Evolutionary conservation across 2,113 vertebrate species (phyloP).

Genomic region (Leptosomus discolor): DNA sequence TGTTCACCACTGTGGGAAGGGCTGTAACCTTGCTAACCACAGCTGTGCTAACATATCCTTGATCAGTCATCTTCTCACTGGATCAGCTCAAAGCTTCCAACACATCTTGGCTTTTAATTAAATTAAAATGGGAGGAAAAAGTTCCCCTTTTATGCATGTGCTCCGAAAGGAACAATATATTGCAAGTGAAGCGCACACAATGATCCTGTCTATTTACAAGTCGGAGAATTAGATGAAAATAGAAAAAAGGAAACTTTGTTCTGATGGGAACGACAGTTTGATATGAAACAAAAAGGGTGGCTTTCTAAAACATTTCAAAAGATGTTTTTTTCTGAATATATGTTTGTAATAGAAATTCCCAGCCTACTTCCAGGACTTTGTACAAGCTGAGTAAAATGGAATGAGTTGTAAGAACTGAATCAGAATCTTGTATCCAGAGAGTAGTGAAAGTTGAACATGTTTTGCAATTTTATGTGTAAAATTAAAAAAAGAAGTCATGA

Average conservation of each 20-base stretch:
- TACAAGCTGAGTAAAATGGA: not conserved
- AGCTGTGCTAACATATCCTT: conserved; percentile 50
- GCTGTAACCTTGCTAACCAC: not conserved
- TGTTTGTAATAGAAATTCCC: not conserved
- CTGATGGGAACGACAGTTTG: conserved; percentile 45
- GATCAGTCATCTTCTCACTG: conserved; percentile 59
- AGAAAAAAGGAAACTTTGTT: conserved; percentile 51
- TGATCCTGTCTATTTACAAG: conserved; percentile 53
- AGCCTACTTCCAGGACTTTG: not conserved
- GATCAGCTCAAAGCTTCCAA: conserved; percentile 53
- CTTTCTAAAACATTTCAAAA: conserved; percentile 55
- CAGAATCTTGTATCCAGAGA: not conserved
- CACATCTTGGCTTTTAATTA: conserved; percentile 66
- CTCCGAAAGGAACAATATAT: conserved; percentile 47
- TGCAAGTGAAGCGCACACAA: not conserved
- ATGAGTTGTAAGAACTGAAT: not conserved
- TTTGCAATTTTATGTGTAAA: not conserved
- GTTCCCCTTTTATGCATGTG: conserved; percentile 46
- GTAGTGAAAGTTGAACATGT: not conserved
- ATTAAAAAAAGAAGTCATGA: not conserved
- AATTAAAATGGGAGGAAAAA: conserved; percentile 62
- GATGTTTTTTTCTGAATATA: not conserved
- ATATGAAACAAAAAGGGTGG: conserved; percentile 43
- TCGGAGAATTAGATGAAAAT: conserved; percentile 47
- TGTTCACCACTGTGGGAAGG: not conserved